Conservation (phyloP, 35 echinoderm and acorn worm genomes). For the Hemicentrotus pulcherrimus region DNA sequence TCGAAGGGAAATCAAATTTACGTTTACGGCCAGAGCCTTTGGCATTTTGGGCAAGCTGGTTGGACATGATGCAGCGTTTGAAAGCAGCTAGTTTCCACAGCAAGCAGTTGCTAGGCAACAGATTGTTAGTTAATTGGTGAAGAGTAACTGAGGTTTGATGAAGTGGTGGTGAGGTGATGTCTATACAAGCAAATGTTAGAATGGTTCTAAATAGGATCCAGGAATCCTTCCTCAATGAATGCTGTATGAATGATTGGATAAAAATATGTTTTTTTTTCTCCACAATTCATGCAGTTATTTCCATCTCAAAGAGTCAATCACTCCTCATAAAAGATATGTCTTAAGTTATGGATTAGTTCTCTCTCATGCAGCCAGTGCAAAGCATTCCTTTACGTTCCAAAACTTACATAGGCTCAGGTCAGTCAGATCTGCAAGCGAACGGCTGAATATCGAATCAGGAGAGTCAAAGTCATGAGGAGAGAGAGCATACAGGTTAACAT, state of each 20-base stretch:
- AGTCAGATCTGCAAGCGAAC: slow-evolving; percentile 90
- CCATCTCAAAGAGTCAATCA: neutral
- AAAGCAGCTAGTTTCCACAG: neutral
- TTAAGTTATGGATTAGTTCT: neutral
- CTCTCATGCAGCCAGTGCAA: slow-evolving; percentile 46
- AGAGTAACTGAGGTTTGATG: neutral
- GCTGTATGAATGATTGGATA: slow-evolving; percentile 14
- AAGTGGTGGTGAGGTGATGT: neutral
- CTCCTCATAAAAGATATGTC: neutral
- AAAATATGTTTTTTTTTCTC: neutral
- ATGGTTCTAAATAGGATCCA: neutral
- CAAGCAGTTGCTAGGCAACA: slow-evolving; percentile 28
- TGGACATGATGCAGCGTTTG: slow-evolving; percentile 41
- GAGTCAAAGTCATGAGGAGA: slow-evolving; percentile 90
- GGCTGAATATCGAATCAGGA: slow-evolving; percentile 78
- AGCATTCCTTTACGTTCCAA: slow-evolving; percentile 21
- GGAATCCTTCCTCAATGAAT: neutral
- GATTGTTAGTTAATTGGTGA: slow-evolving; percentile 28
- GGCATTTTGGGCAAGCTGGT: slow-evolving; percentile 14
- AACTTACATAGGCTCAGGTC: slow-evolving; percentile 93
- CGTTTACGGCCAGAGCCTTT: slow-evolving; percentile 35
- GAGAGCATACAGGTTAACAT: slow-evolving; percentile 85
- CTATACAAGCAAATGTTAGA: slow-evolving; percentile 18
- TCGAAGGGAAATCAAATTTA: neutral
- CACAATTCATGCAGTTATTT: slow-evolving; percentile 46